Percentiles rank a stretch among this genome's conserved stretches.
Conservation (phyloP, 2,888 invertebrate genomes). For the Eupithecia centaureata region DNA sequence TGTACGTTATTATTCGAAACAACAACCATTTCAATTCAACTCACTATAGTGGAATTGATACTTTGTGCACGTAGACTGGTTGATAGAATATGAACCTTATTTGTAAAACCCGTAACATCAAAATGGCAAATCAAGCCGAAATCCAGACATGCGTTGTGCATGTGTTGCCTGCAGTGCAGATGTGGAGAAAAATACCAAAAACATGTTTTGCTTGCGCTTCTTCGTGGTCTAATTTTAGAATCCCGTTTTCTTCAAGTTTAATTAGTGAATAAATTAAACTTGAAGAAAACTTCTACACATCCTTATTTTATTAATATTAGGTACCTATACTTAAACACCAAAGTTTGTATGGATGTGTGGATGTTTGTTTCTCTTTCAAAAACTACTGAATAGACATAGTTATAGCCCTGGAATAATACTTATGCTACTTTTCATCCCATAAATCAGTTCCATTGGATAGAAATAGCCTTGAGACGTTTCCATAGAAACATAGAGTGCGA, state of each 20-base stretch:
- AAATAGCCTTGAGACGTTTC: too few species aligned
- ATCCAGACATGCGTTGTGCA: slow-evolving; percentile 19
- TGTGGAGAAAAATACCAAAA: slow-evolving; percentile 10
- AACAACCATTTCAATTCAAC: neutral
- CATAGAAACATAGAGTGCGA: too few species aligned
- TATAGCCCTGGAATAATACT: too few species aligned
- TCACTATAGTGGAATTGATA: neutral
- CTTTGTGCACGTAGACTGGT: neutral
- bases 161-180: slow-evolving; percentile 34
- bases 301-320: too few species aligned
- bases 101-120: neutral
- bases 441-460: too few species aligned
- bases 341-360: too few species aligned
- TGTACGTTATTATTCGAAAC: neutral
- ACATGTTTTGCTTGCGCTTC: slow-evolving; percentile 4
- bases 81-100: neutral
- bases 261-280: too few species aligned
- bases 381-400: too few species aligned
- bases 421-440: too few species aligned
- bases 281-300: too few species aligned
- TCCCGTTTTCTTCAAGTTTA: neutral
- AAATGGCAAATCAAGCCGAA: neutral
- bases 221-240: neutral
- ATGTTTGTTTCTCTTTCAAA: too few species aligned
- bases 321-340: too few species aligned